phyloP scores from a whole-genome alignment of 2,113 vertebrate species.

The Pachyramphus minor region DNA sequence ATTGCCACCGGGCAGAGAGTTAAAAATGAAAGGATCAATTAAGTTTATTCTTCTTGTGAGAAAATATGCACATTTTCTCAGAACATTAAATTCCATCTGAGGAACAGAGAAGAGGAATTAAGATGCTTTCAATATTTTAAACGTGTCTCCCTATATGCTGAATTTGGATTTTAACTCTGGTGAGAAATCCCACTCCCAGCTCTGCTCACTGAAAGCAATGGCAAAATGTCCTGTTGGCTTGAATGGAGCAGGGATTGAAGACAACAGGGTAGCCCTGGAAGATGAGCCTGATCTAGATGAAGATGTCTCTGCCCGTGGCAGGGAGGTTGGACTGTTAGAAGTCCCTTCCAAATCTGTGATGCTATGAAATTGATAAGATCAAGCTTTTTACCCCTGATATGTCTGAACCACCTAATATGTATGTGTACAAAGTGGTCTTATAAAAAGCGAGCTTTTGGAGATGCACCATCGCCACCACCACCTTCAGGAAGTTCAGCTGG shows the following conservation, averaged over 20 bases:
- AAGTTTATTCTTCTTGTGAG: constrained; percentile 28
- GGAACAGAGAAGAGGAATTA: not conserved
- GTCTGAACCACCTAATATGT: not conserved
- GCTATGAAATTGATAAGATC: not conserved
- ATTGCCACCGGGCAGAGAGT: constrained; percentile 15
- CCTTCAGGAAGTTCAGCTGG: not conserved
- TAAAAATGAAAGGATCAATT: constrained; percentile 47
- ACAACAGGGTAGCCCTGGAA: not conserved
- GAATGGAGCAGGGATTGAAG: not conserved
- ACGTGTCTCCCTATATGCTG: not conserved
- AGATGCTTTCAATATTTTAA: not conserved
- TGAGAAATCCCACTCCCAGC: not conserved
- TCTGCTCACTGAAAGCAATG: not conserved
- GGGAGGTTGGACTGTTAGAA: not conserved
- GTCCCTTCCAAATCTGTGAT: not conserved
- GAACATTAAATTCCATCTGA: not conserved
- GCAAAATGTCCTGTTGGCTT: not conserved
- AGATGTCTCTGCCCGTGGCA: not conserved
- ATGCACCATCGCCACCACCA: not conserved
- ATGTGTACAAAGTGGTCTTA: not conserved
- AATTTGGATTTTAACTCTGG: not conserved
- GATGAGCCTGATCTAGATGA: not conserved
- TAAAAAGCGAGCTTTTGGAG: not conserved
- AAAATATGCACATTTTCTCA: constrained; percentile 27
- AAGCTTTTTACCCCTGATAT: not conserved